phyloP scores from a whole-genome alignment of 2,797 vertebrate species.

The Aldrovandia affinis region DNA sequence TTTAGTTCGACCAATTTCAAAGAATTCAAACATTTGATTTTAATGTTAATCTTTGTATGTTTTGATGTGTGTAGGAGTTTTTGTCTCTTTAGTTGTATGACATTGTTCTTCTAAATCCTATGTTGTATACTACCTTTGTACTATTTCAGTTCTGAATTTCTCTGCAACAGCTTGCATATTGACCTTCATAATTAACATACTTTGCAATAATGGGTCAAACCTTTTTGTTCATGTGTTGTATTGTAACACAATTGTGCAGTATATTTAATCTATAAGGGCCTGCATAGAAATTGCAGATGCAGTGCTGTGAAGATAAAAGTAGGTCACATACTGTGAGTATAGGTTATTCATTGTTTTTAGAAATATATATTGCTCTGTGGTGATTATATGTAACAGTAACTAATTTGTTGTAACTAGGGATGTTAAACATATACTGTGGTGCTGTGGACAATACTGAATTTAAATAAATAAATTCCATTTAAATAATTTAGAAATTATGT shows the following conservation, averaged over 20 bases:
- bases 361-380: not conserved
- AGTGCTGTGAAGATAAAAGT: constrained; percentile 12
- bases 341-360: constrained; percentile 22
- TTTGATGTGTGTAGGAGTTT: constrained; percentile 79
- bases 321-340: not conserved
- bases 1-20: constrained; percentile 59
- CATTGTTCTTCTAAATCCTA: not conserved
- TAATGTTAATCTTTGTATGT: constrained; percentile 73
- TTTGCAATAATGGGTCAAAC: constrained; percentile 15
- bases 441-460: too few species aligned
- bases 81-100: constrained; percentile 50
- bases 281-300: constrained; percentile 20
- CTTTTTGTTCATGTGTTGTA: constrained; percentile 12
- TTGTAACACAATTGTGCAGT: not conserved
- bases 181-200: constrained; percentile 16
- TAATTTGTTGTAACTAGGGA: not conserved
- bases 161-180: constrained; percentile 8
- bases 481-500: too few species aligned
- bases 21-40: constrained; percentile 82
- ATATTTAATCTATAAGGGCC: constrained; percentile 19
- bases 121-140: constrained; percentile 2
- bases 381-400: not conserved
- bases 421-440: too few species aligned
- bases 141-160: constrained; percentile 26
- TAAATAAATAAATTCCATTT: too few species aligned